Base-by-base conservation (phyloP, 1,140 invertebrate genomes). In the Helicoverpa zea region DNA sequence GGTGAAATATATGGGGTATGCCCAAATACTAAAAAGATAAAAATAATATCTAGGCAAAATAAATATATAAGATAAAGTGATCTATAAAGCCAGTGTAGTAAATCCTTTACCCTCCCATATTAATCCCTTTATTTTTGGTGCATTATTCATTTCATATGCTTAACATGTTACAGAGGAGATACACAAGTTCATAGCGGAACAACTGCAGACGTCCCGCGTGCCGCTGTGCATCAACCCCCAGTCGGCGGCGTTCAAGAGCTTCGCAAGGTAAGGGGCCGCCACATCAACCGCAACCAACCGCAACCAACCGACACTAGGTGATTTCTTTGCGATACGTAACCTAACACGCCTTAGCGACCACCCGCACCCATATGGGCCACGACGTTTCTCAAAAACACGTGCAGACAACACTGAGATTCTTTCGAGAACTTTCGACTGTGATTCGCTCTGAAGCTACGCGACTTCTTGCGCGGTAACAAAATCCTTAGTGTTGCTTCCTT, bases 141-240 rank as follows among this genome's bases (percentile, higher is more conserved):
- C n/a, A n/a, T n/a, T n/a, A n/a, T n/a, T n/a, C n/a, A n/a, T n/a
- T n/a, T n/a, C n/a, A n/a, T n/a, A n/a, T n/a, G n/a, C n/a, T n/a
- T n/a, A n/a, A n/a, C n/a, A 47, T 59, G 66, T 66, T 97, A 76
- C 97, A 98, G 99, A 99, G 96, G 98, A 99, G 96, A 98, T 99
- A 96, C 98, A 99, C 96, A 99, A 98, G 96, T 99, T 99, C 96
- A 99, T 99, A 94, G 97, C 98, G 86, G 98, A 99, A 94, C 98
- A 99, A 94, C 96, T 99, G 91, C 98, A 98, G 92, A 98, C 98
- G 87, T 98, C 97, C 90, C 97, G 98, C 81, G 98, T 99, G 81
- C 99, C 99, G 85, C 96, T 99, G 75, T 99, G 99, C 96, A 99
- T 99, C 96, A 99, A 99, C 96, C 99, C 99, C 83, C 98, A 99